These are phyloP conservation scores for Cosmorhoe ocellata DNA, from an alignment of 2,888 invertebrate species.

Conservation along the genomic window DNA sequence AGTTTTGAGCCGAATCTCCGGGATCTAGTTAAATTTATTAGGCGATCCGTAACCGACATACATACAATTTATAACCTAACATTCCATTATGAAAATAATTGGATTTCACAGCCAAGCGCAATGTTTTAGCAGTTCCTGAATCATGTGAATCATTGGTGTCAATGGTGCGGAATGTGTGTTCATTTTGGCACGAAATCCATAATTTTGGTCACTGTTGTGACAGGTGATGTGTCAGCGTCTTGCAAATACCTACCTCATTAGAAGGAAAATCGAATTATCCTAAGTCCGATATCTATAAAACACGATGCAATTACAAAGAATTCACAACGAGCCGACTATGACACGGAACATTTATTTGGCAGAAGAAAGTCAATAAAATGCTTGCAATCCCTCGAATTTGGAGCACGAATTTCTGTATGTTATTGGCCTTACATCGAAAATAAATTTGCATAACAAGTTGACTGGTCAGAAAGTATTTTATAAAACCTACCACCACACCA, in stretches of 20 bases:
- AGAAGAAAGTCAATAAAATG: too few relatives aligned
- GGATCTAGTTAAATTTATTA: conserved; percentile 61
- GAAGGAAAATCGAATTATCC: not conserved
- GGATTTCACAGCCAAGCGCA: conserved; percentile 61
- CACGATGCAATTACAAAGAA: not conserved
- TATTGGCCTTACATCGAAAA: too few relatives aligned
- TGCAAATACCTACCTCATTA: not conserved
- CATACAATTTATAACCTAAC: conserved; percentile 54
- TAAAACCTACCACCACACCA: too few relatives aligned
- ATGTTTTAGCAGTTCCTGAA: conserved; percentile 52
- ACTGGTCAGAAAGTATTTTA: too few relatives aligned
- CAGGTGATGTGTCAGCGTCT: conserved; percentile 35
- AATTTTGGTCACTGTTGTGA: conserved; percentile 26
- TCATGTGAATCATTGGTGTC: conserved; percentile 53
- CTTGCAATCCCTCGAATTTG: too few relatives aligned
- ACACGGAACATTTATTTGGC: too few relatives aligned
- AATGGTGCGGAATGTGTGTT: conserved; percentile 68
- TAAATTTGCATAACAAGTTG: too few relatives aligned
- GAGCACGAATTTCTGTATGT: too few relatives aligned
- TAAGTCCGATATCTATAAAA: not conserved
- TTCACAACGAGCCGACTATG: too few relatives aligned
- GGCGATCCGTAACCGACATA: conserved; percentile 60
- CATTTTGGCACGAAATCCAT: conserved; percentile 64
- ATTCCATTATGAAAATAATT: conserved; percentile 69
- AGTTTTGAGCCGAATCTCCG: conserved; percentile 35